Base-by-base conservation (phyloP, 2,797 vertebrate species). In the Poeciliopsis presidionis region DNA sequence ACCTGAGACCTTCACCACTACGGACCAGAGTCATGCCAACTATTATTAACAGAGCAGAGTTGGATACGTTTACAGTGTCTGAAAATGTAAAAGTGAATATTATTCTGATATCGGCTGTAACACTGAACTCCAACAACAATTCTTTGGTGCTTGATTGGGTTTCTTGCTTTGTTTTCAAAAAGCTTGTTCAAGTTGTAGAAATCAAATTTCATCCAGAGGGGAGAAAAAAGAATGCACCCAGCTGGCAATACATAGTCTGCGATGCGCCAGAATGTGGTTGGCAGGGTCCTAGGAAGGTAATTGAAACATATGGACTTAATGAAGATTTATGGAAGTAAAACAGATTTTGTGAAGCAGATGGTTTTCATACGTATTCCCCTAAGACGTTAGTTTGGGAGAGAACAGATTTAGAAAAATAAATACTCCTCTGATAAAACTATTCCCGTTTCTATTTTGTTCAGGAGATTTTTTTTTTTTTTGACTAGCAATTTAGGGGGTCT, bases 311-410 rank as follows among this genome's bases (percentile, higher is more conserved):
- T 33, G 46, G 71, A 36, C 71, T 72, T 33, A 72, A 72, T 72
- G 71, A 51, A 72, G 71, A 51, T 72, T 72, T 72, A 72, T 72
- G 30, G 46, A 72, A 33, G 71, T 72, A 18, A 72, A 72, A 51
- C 18, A 12, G 28, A 49, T 49, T 72, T 72, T 36, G 49, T 30
- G 46, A 33, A 72, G 28, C 65, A 69, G 65, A 69, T 69, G 65
- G 22, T 69, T 69, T 69, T n/a, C 25, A 67, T 69, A 69, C 4
- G 1, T 69, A 45, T 14, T 18, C 36, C 7, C 18, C 36, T 25
- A 45, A 43, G 25, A 43, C 16, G 11, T 41, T 11, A 25, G 33
- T 41, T 67, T 67, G 41, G 41, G 39, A 69, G 41, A 45, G 25
- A 45, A 25, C 5, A 16, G 5, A 69, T 20, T 33, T 33, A 33